These are phyloP conservation scores for Bucco capensis DNA, from an alignment of 2,113 vertebrate species.

Conservation along the genomic window DNA sequence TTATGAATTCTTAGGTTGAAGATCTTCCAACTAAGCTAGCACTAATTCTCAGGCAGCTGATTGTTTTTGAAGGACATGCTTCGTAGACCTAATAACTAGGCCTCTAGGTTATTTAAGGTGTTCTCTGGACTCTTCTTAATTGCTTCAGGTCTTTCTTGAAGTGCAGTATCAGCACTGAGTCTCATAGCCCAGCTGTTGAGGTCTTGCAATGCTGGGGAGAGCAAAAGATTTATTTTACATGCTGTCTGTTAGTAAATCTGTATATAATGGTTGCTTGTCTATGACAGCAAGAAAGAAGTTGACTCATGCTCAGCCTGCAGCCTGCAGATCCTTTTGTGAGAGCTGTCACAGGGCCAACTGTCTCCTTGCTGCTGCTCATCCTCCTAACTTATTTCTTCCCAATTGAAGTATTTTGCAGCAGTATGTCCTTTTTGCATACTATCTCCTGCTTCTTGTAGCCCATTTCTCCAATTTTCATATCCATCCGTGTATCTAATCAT, in stretches of 20 bases:
- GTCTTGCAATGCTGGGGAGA: not conserved
- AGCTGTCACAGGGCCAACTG: not conserved
- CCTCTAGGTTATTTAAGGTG: not conserved
- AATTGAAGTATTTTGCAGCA: conserved; percentile 19
- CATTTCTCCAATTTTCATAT: not conserved
- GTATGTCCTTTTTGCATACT: not conserved
- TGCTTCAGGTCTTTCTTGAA: not conserved
- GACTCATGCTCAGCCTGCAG: conserved; percentile 4
- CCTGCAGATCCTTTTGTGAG: not conserved
- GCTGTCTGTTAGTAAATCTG: conserved; percentile 2
- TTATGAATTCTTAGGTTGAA: not conserved
- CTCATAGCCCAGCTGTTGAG: not conserved
- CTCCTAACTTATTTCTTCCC: not conserved
- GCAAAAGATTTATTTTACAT: not conserved
- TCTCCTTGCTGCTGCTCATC: not conserved
- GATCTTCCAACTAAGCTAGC: not conserved
- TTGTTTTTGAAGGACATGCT: not conserved
- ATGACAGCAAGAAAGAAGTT: conserved; percentile 7
- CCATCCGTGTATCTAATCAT: not conserved
- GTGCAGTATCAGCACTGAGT: not conserved
- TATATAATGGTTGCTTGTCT: not conserved
- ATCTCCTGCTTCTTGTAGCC: not conserved
- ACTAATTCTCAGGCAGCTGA: not conserved
- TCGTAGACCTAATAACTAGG: not conserved
- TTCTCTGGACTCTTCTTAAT: not conserved